Conservation (phyloP, 2,888 invertebrate species). For the Gymnosoma rotundatum region DNA sequence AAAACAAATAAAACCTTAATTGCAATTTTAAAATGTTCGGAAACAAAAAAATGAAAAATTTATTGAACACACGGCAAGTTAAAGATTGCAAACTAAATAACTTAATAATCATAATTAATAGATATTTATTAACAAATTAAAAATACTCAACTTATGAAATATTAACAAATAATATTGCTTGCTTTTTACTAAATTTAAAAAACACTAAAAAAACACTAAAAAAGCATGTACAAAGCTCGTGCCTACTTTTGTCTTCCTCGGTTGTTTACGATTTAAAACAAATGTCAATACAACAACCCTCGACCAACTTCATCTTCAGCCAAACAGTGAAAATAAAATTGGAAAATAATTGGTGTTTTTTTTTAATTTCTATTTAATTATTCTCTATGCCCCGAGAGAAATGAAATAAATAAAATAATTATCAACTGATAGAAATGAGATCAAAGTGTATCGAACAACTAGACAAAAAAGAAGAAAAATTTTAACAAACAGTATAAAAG, state of each 20-base stretch:
- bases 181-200: no score
- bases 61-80: no score
- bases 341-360: conserved; percentile 60
- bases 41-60: no score
- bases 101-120: no score
- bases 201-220: no score
- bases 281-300: not conserved
- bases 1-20: no score
- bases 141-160: no score
- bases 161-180: no score
- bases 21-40: no score
- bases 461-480: not conserved
- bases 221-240: no score
- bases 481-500: not conserved
- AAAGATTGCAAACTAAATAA: no score
- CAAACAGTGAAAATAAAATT: conserved; percentile 9
- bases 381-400: conserved; percentile 74
- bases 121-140: no score
- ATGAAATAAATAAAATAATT: conserved; percentile 74
- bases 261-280: not conserved
- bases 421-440: conserved; percentile 76
- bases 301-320: not conserved
- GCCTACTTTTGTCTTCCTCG: not conserved
- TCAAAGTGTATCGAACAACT: conserved; percentile 79
- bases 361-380: conserved; percentile 75